Evolutionary conservation across 92 coral and sea anemone genomes (phyloP).

Genomic region (Parazoanthus atlanticus): DNA sequence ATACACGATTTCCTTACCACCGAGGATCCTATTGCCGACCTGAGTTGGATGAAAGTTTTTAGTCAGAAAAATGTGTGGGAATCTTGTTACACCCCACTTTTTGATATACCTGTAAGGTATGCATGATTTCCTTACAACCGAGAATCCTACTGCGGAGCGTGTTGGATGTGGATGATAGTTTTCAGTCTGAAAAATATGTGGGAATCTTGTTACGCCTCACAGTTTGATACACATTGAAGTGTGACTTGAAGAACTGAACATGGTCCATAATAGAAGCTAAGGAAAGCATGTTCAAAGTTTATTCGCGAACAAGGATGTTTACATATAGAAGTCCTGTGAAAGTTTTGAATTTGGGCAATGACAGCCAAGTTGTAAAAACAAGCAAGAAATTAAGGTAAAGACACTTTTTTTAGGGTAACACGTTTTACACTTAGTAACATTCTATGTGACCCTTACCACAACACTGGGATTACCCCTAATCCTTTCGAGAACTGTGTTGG

Average conservation of each 20-base stretch:
- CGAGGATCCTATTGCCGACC: slow-evolving; percentile 90
- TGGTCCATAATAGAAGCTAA: too few relatives aligned
- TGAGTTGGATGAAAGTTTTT: slow-evolving; percentile 10
- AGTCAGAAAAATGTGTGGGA: background rate
- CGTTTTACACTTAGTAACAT: too few relatives aligned
- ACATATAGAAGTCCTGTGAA: too few relatives aligned
- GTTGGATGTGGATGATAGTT: slow-evolving; percentile 56
- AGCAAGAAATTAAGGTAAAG: too few relatives aligned
- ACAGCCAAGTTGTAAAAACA: too few relatives aligned
- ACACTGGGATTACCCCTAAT: background rate
- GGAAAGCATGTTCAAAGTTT: too few relatives aligned
- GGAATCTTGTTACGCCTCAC: slow-evolving; percentile 2
- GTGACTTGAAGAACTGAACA: too few relatives aligned
- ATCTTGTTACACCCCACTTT: slow-evolving; percentile 26
- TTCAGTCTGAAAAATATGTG: too few relatives aligned
- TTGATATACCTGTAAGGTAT: slow-evolving; percentile 75
- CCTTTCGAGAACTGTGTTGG: too few relatives aligned
- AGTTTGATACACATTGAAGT: slow-evolving; percentile 15
- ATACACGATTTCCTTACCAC: slow-evolving; percentile 90
- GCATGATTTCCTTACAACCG: slow-evolving; percentile 88
- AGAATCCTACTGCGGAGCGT: slow-evolving; percentile 86
- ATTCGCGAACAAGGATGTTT: too few relatives aligned
- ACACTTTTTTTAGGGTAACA: too few relatives aligned
- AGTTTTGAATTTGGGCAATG: too few relatives aligned
- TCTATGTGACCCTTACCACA: background rate